Percentiles rank a stretch among this genome's conserved stretches.
phyloP scores from a whole-genome alignment of 2,888 invertebrate genomes.

The Stenotaenia linearis region DNA sequence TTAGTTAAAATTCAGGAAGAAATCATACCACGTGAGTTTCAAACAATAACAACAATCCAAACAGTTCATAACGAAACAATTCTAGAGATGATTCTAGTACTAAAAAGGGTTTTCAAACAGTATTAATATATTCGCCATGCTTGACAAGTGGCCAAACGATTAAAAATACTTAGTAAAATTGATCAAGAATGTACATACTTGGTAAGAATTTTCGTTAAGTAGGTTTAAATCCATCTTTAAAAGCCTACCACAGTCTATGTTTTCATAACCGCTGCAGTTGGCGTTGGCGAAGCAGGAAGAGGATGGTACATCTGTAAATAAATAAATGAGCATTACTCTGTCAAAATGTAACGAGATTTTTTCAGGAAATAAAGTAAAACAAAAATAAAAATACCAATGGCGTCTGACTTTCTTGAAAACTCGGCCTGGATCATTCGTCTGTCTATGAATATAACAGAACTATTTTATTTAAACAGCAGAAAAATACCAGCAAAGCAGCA shows the following conservation, averaged over 20 bases:
- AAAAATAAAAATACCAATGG: background rate
- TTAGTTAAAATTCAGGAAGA: background rate
- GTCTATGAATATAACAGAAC: background rate
- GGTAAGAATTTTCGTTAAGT: background rate
- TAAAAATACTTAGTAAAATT: background rate
- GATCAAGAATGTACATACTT: background rate
- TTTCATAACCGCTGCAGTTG: background rate
- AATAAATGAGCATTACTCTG: conserved; percentile 1
- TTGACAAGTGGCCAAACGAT: background rate
- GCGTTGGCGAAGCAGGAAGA: background rate
- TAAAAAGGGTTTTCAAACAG: background rate
- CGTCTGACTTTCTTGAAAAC: background rate
- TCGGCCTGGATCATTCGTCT: background rate
- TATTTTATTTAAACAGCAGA: background rate
- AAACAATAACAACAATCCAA: background rate
- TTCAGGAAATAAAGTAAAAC: background rate
- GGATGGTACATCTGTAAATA: background rate
- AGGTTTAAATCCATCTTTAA: background rate
- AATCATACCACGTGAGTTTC: background rate
- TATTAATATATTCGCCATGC: background rate
- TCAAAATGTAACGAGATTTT: background rate
- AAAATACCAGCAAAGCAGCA: background rate
- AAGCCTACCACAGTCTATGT: background rate
- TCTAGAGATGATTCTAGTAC: background rate
- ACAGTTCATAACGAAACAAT: background rate